A percentile compares a stretch with the other conserved stretches of the same genome.
These are phyloP conservation scores for Rhodophaea formosa DNA, from an alignment of 2,888 invertebrate species.

Conservation along the genomic window DNA sequence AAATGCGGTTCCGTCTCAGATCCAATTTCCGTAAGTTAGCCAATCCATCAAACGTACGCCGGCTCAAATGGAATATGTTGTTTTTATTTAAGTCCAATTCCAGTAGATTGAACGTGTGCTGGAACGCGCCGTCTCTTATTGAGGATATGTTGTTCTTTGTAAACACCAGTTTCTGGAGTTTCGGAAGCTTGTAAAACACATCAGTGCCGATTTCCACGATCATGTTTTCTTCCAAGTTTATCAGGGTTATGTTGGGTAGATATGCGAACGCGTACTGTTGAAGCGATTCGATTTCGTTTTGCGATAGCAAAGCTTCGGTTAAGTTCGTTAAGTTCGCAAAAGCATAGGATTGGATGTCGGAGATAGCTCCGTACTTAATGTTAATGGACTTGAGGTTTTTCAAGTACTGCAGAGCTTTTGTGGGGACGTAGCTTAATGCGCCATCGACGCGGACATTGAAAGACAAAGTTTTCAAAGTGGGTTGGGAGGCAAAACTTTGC, in stretches of 20 bases:
- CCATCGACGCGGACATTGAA: constrained; percentile 87
- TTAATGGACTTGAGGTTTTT: constrained; percentile 84
- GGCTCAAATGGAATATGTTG: constrained; percentile 87
- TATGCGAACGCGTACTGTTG: constrained; percentile 87
- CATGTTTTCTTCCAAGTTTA: constrained; percentile 88
- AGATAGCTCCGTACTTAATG: constrained; percentile 87
- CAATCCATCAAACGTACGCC: constrained; percentile 89
- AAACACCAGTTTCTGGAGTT: constrained; percentile 87
- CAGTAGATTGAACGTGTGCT: constrained; percentile 86
- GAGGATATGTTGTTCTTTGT: constrained; percentile 92
- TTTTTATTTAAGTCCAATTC: constrained; percentile 91
- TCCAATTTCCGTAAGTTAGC: constrained; percentile 87
- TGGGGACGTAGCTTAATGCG: constrained; percentile 86
- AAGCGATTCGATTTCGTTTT: constrained; percentile 86
- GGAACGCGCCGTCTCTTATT: constrained; percentile 92
- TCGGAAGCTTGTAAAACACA: constrained; percentile 87
- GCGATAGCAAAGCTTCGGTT: constrained; percentile 84
- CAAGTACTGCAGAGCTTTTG: constrained; percentile 84
- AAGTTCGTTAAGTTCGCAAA: constrained; percentile 88
- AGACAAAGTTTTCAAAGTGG: constrained; percentile 84
- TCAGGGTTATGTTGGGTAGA: constrained; percentile 84
- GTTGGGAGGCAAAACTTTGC: constrained; percentile 88
- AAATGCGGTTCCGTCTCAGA: constrained; percentile 87
- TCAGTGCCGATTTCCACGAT: constrained; percentile 87
- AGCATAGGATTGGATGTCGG: constrained; percentile 85